Conservation (phyloP, 2,113 vertebrate genomes). For the Coryphaenoides rupestris region DNA sequence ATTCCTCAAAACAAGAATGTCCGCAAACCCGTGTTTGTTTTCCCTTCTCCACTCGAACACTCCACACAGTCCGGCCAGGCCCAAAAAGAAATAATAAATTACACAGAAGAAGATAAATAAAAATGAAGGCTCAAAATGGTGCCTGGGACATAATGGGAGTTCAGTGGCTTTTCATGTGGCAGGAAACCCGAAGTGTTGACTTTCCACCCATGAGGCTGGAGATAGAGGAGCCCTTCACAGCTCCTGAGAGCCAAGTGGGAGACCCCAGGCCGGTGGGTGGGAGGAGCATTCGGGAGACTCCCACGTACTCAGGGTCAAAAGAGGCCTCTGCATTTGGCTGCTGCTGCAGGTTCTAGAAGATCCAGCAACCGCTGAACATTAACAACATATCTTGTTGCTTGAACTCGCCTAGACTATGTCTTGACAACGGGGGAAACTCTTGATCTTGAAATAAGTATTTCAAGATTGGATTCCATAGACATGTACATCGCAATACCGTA, state of each 20-base stretch:
- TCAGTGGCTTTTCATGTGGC: conserved; percentile 16
- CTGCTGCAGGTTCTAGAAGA: too few species aligned
- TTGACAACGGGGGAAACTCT: too few species aligned
- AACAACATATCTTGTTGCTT: too few species aligned
- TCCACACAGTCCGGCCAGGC: conserved; percentile 31
- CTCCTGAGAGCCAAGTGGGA: neutral
- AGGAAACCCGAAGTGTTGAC: conserved; percentile 20
- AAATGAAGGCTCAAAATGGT: conserved; percentile 8
- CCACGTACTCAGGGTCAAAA: too few species aligned
- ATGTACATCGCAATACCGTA: neutral
- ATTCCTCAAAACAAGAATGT: conserved; percentile 1
- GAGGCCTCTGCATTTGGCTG: too few species aligned
- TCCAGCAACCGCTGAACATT: too few species aligned
- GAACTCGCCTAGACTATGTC: too few species aligned
- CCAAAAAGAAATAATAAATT: conserved; percentile 11
- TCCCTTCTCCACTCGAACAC: conserved; percentile 24
- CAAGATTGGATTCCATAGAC: too few species aligned
- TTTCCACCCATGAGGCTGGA: conserved; percentile 20
- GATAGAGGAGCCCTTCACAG: neutral
- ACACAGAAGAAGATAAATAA: conserved; percentile 17
- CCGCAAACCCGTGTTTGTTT: conserved; percentile 33
- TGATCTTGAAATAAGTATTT: too few species aligned
- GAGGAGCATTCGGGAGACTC: neutral
- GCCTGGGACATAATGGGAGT: neutral
- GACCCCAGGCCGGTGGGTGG: neutral